A percentile compares a stretch with the other conserved stretches of the same genome.
These are phyloP conservation scores for Channa maculata DNA, from an alignment of 2,113 vertebrate species.

Conservation along the genomic window DNA sequence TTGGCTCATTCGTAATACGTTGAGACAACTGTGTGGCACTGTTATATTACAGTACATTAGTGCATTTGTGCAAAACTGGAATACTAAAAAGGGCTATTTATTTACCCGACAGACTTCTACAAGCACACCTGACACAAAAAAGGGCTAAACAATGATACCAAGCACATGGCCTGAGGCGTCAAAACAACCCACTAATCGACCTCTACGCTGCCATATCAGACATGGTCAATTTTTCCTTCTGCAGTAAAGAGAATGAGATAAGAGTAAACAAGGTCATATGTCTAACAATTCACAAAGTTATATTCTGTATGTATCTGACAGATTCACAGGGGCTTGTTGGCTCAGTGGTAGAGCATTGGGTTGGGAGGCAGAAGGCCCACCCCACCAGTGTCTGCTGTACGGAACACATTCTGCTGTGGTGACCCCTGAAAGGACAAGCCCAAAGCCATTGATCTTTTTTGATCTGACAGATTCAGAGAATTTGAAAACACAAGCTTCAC, in stretches of 20 bases:
- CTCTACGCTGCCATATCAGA: slow-evolving; percentile 61
- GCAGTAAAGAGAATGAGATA: slow-evolving; percentile 46
- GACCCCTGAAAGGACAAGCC: too few species aligned
- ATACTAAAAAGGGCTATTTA: background rate
- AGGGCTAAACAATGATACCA: slow-evolving; percentile 15
- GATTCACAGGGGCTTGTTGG: background rate
- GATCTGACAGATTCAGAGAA: slow-evolving; percentile 2
- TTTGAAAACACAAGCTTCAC: slow-evolving; percentile 6
- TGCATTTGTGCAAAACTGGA: slow-evolving; percentile 2
- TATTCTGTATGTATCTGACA: slow-evolving; percentile 1
- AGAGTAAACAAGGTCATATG: slow-evolving; percentile 62
- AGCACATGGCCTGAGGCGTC: too few species aligned
- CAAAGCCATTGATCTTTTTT: too few species aligned
- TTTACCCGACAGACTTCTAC: background rate
- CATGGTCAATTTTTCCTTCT: slow-evolving; percentile 58
- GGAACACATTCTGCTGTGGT: too few species aligned
- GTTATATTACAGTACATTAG: slow-evolving; percentile 6
- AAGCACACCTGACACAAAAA: slow-evolving; percentile 7
- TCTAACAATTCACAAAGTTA: slow-evolving; percentile 54
- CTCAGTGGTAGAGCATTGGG: too few species aligned
- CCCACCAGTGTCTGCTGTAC: too few species aligned
- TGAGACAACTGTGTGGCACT: background rate
- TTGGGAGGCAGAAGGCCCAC: too few species aligned
- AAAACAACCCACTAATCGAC: slow-evolving; percentile 72
- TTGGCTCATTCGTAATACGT: slow-evolving; percentile 39